Base-by-base conservation (phyloP, 2,797 vertebrate genomes). In the Halcyon badia region DNA sequence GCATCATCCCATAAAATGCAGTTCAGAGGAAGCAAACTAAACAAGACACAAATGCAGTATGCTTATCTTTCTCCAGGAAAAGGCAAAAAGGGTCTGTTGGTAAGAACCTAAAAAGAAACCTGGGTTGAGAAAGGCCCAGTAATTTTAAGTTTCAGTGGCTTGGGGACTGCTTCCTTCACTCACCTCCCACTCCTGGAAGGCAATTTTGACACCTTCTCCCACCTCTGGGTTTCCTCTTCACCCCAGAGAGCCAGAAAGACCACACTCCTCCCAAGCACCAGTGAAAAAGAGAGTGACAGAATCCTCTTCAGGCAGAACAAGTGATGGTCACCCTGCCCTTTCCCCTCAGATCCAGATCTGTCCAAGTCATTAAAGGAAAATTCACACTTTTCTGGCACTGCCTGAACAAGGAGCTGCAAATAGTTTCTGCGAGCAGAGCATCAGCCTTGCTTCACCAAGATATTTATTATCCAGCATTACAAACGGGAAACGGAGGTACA, bases 401-500 rank as follows among this genome's bases (percentile, higher is more conserved):
- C n/a, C 28, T 56, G 46, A 62, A 56, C 31, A 75, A 77, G 68
- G 61, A 90, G 10, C 30, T 57, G 41, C 33, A 90, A 71, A 60
- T 20, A 61, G 52, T 42, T 90, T 56, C 42, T 87, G 33, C 65
- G 31, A 95, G 49, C 11, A 44, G 39, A 52, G 14, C 85, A 73
- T 83, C 25, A 68, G 70, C 9, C 33, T 82, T 66, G 10, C 15
- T 81, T 93, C 49, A 73, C 26, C 25, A 31, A 78, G 60, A 39
- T 77, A 85, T 51, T 85, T 85, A 85, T 91, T 94, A 75, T 42
- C 57, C 84, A 83, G n/a, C 35, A 64, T 71, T 71, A 78, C 78
- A 89, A 94, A 92, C 11, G 56, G 89, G 82, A 96, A 96, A 68
- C n/a, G 30, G 92, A 92, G 90, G 71, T 94, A 71, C 2, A 2